Evolutionary conservation across 2,888 invertebrate genomes (phyloP).

Genomic region (Rhamnusium bicolor): DNA sequence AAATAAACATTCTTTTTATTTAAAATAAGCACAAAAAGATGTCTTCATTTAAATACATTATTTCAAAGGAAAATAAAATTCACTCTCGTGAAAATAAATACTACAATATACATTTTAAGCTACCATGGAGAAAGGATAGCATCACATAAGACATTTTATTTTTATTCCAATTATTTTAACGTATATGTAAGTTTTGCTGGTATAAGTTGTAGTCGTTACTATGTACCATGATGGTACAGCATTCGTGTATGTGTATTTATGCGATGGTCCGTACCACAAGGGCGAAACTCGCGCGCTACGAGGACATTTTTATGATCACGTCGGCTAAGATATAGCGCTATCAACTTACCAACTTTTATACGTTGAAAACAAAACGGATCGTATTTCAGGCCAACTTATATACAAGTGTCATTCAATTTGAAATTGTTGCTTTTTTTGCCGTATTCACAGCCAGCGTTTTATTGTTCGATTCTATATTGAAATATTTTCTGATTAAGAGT

Average conservation of each 20-base stretch:
- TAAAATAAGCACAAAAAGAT: no score
- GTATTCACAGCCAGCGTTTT: conserved; percentile 45
- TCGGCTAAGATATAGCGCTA: conserved; percentile 71
- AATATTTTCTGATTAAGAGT: conserved; percentile 16
- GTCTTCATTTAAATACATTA: neutral
- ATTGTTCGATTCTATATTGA: conserved; percentile 41
- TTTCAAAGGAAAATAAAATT: conserved; percentile 36
- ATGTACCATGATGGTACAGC: conserved; percentile 49
- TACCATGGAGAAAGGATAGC: conserved; percentile 43
- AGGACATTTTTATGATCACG: conserved; percentile 71
- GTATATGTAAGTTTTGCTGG: conserved; percentile 48
- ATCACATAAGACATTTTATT: conserved; percentile 45
- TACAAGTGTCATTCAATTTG: conserved; percentile 68
- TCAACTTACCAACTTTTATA: conserved; percentile 71
- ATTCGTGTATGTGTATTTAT: conserved; percentile 60
- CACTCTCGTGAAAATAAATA: conserved; percentile 36
- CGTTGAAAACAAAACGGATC: conserved; percentile 71
- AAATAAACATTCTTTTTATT: no score
- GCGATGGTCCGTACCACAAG: conserved; percentile 60
- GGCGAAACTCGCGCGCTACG: conserved; percentile 64
- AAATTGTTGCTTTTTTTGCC: conserved; percentile 64
- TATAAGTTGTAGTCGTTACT: conserved; percentile 49
- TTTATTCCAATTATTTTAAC: conserved; percentile 58
- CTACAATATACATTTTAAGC: conserved; percentile 38
- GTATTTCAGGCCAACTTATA: conserved; percentile 68